Evolutionary conservation across 2,113 vertebrate genomes (phyloP), one percentile per base, ranked within the genome.

Genomic region (Galeopterus variegatus): DNA sequence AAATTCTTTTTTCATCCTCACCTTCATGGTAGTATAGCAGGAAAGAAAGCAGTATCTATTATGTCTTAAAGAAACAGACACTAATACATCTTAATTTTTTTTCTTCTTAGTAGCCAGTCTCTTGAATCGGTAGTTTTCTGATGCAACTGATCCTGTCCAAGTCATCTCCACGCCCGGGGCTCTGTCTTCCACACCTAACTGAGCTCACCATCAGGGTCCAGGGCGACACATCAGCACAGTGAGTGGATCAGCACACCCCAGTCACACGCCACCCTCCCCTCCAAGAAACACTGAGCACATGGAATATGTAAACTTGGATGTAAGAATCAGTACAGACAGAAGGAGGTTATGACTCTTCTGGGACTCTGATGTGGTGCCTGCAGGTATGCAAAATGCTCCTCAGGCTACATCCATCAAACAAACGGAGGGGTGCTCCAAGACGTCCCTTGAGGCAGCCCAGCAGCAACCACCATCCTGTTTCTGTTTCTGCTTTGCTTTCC

Each of bases 11-110:
- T 67, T 26, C 70, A 28, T 9, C 28, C 26, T 72, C 54, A 60
- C 26, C 19, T 52, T 31, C 14, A 3, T 0, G 0, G n/a, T 33
- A 28, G 33, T 0, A 8, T 1, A 54, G 24, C 8, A 13, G 23
- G 17, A 17, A 52, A 52, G 19, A 36, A 50, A 79, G 26, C 13
- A 6, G 58, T 0, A 5, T 23, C 36, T 36, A 0, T 13, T 10
- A 31, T 13, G 80, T 69, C 82, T 60, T 41, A 45, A 45, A 24
- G 70, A 52, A 60, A 23, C 11, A 62, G 36, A 36, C 24, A 11
- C 19, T 3, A 14, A 12, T 1, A 5, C 3, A 3, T 3, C 11
- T 3, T 8, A 0, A 4, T 33, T 13, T 62, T 23, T 6, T n/a
- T 45, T 36, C 54, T 60, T 80, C 64, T 10, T 23, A 7, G 48